Evolutionary conservation across 2,113 vertebrate genomes (phyloP).

Genomic region (Uria lomvia): DNA sequence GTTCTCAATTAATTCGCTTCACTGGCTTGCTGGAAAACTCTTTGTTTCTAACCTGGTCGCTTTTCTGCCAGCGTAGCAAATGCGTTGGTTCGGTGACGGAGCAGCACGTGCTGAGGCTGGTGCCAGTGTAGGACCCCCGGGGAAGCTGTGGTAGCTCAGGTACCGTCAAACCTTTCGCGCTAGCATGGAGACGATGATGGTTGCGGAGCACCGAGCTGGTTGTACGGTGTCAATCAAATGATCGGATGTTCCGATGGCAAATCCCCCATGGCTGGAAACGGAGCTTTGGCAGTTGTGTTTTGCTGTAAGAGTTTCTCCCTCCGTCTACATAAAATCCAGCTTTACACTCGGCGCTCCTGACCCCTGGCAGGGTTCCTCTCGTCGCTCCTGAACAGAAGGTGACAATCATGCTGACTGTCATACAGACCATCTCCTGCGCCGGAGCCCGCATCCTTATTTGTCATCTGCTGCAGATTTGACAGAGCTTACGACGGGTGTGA

Average conservation of each 20-base stretch:
- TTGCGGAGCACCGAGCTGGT: not conserved
- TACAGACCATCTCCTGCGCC: not conserved
- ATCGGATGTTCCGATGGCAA: not conserved
- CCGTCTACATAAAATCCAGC: not conserved
- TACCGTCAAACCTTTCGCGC: not conserved
- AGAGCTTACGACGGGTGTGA: not conserved
- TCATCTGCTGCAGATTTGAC: not conserved
- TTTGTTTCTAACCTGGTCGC: not conserved
- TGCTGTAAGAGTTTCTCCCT: not conserved
- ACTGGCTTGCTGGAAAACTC: not conserved
- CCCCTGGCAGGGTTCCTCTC: not conserved
- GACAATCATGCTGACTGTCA: not conserved
- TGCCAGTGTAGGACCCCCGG: not conserved
- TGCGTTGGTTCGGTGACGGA: not conserved
- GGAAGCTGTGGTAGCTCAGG: not conserved
- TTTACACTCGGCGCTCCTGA: not conserved
- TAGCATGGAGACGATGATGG: not conserved
- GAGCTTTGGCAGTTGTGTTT: not conserved
- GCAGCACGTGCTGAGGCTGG: not conserved
- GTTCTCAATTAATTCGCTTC: not conserved
- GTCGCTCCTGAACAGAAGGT: not conserved
- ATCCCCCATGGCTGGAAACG: not conserved
- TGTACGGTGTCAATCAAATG: fast-evolving
- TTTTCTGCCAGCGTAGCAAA: not conserved
- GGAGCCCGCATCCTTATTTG: not conserved